A percentile compares a stretch with the other conserved stretches of the same genome.
Evolutionary conservation across 2,888 invertebrate species (phyloP).

Genomic region (Aleiodes alternator): DNA sequence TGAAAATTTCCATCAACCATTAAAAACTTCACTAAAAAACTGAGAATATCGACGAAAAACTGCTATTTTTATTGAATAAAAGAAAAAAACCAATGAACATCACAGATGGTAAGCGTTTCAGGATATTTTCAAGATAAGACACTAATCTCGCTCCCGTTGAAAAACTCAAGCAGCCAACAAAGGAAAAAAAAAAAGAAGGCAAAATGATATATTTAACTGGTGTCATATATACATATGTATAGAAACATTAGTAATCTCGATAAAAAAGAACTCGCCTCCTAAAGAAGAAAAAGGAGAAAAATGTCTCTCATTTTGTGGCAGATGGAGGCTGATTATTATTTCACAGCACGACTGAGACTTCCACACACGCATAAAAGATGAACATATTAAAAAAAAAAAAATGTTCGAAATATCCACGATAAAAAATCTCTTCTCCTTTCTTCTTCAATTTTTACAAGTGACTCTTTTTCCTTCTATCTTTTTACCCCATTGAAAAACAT

Average conservation of each 20-base stretch:
- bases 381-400: background rate
- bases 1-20: too few species aligned
- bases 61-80: too few species aligned
- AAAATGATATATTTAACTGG: background rate
- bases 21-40: background rate
- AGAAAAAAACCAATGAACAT: too few species aligned
- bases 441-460: constrained; percentile 11
- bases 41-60: too few species aligned
- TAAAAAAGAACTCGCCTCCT: background rate
- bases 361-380: background rate
- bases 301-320: background rate
- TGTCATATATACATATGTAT: constrained; percentile 7
- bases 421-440: background rate
- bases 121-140: too few species aligned
- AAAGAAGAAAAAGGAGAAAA: background rate
- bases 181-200: constrained; percentile 1
- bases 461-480: background rate
- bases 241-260: background rate
- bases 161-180: background rate
- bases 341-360: background rate
- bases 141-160: too few species aligned
- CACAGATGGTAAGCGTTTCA: too few species aligned
- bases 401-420: background rate
- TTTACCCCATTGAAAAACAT: constrained; percentile 6
- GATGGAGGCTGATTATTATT: constrained; percentile 11